phyloP scores from a whole-genome alignment of 1,140 invertebrate species.

The Bombus balteatus region DNA sequence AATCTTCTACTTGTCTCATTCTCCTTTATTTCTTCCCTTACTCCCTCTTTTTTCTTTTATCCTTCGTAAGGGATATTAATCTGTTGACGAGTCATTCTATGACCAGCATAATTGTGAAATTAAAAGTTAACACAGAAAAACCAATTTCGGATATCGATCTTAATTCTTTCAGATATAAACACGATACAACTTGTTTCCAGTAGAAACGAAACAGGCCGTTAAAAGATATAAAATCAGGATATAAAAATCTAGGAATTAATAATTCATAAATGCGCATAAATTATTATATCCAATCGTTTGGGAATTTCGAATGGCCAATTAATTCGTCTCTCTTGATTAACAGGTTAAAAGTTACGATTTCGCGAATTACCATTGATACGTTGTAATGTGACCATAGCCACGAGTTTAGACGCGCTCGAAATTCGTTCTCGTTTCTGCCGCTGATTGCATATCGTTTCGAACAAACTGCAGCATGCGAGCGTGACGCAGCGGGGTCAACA shows the following conservation, averaged over 20 bases:
- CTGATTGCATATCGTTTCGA: constrained; percentile 34
- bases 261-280: no score
- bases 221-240: no score
- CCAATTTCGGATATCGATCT: no score
- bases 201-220: no score
- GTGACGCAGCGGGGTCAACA: constrained; percentile 54
- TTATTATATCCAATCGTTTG: no score
- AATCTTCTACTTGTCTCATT: background rate
- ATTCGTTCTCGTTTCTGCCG: background rate
- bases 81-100: background rate
- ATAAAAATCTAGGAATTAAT: no score
- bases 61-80: background rate
- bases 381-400: background rate
- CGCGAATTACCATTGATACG: background rate
- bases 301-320: background rate
- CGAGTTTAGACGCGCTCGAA: background rate
- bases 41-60: background rate
- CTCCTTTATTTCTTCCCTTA: background rate
- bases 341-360: background rate
- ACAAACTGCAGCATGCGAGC: constrained; percentile 40
- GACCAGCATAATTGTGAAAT: background rate
- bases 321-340: background rate
- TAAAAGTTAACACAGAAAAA: no score
- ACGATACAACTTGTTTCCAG: no score
- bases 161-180: no score